Base-by-base conservation (phyloP, 1,140 invertebrate species). In the Acarapis woodi region DNA sequence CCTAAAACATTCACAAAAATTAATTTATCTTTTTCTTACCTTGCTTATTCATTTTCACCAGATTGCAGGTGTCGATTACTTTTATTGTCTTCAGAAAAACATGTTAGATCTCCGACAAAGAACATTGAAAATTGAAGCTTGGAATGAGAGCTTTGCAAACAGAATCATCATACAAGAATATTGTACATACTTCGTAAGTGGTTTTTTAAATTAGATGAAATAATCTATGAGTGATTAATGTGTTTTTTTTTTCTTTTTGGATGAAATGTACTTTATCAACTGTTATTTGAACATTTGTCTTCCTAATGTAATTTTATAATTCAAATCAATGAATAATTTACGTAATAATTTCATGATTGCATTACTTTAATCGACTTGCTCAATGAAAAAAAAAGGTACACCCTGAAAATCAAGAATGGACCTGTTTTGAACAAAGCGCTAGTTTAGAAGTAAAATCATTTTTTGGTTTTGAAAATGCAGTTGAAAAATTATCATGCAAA, bases 401-500 rank as follows among this genome's bases (percentile, higher is more conserved):
- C 58, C 76, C 82, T 4, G 83, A 94, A 49, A 93, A 94, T 56
- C 49, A 70, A 1, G 68, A 80, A 25, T 94, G 85, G 85, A 94
- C 87, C 3, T 93, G 85, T 51, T 94, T 93, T 58, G 85, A 94
- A 52, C 85, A 93, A 58, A 70, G 66, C 35, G 83, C 85, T 5
- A 73, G 71, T 49, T 62, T 94, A 40, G 83, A 93, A 59, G 79
- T 94, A 4, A 88, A 83, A 54, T 85, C 78, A 47, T 94, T 94
- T 55, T 90, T 88, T 59, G 83, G 83, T 0, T 83, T 93, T 53
- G 85, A 94, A 61, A 73, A 68, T 50, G 75, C 76, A 1, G 80
- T 93, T 49, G 85, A 94, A 59, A 93, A 90, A 52, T 65, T 94
- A 47, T 80, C 82, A 5, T 87, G 93, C 68, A 93, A 90, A 52